Base-by-base conservation (phyloP, 2,888 invertebrate species). In the Choreutis nemorana region DNA sequence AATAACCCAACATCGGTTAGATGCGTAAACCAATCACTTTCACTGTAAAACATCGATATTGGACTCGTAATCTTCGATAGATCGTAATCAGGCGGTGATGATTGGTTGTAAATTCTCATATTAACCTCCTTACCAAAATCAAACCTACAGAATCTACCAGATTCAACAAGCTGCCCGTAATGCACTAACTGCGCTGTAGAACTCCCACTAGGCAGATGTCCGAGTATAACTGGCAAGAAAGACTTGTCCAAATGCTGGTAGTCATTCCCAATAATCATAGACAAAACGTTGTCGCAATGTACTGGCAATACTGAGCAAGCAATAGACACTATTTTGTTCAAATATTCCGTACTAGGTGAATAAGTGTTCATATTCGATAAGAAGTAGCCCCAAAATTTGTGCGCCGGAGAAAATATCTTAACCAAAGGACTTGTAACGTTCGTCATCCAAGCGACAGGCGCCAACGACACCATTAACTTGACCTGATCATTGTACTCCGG, bases 151-250 rank as follows among this genome's bases (percentile, higher is more conserved):
- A 78, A 78, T 12, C 56, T 44, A 1, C 55, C 44, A 1, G 70
- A 67, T 2, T 50, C 34, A 7, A 60, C 54, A 11, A 71, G 36
- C 27, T 78, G 78, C 1, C 63, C 71, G 28, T 63, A 78, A 40
- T 78, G 79, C 1, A 65, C 31, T 12, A 86, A 56, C 37, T 84
- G 83, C 22, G 70, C 50, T 0, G 65, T 60, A 0, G 85, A 83
- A 0, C 81, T 66, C 0, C 83, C 82, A 1, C 81, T 78, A 1
- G 88, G 87, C n/a, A 77, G 37, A 31, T 87, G 86, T 0, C 80
- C 80, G 2, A 84, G 41, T 14, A 87, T 71, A 0, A 83, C 71
- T 0, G 86, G 84, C 21, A 86, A 35, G 45, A 85, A 62, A 1
- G 81, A 75, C 61, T 80, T 36, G 3, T 60, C 53, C 7, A 67